Base-by-base conservation (phyloP, 2,888 invertebrate species). In the Serripes groenlandicus region DNA sequence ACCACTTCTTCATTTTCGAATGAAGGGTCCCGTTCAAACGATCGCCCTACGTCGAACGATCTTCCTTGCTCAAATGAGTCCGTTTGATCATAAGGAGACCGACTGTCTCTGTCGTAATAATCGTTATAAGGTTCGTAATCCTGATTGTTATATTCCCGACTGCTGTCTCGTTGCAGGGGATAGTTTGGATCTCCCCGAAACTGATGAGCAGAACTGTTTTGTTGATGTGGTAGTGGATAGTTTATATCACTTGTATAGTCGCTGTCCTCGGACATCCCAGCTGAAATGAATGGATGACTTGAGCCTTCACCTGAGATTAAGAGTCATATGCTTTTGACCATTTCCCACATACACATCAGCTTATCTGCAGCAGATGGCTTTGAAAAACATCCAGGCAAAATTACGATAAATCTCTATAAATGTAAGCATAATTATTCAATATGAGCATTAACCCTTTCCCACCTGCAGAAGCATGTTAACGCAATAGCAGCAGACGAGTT, bases 221-320 rank as follows among this genome's bases (percentile, higher is more conserved):
- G 96, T 94, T 98, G 97, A 86, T 95, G 95, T 83, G 93, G 94
- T 69, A 93, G 90, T 72, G 98, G 98, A 95, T 97, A 98, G 96
- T 98, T 98, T 93, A 98, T 96, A 95, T 99, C 99, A 86, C 98
- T 98, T 85, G 98, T 99, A 95, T 99, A 99, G 96, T 99, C 99
- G 91, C 98, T 98, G 95, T 99, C 98, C 95, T 99, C 99, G 71
- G 98, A 98, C 95, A 98, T 97, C 81, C 98, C 93, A 75, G 94
- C 94, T 94, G 88, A 30, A 88, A 87, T 37, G 70, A n/a, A 66
- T n/a, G n/a, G n/a, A n/a, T n/a, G n/a, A n/a, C n/a, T n/a, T n/a
- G n/a, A n/a, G n/a, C n/a, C n/a, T n/a, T n/a, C n/a, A n/a, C n/a
- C n/a, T n/a, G n/a, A n/a, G n/a, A n/a, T n/a, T n/a, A n/a, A n/a